A percentile compares a stretch with the other conserved stretches of the same genome.
These are phyloP conservation scores for Ichneumon xanthorius DNA, from an alignment of 2,888 invertebrate species.

Conservation along the genomic window DNA sequence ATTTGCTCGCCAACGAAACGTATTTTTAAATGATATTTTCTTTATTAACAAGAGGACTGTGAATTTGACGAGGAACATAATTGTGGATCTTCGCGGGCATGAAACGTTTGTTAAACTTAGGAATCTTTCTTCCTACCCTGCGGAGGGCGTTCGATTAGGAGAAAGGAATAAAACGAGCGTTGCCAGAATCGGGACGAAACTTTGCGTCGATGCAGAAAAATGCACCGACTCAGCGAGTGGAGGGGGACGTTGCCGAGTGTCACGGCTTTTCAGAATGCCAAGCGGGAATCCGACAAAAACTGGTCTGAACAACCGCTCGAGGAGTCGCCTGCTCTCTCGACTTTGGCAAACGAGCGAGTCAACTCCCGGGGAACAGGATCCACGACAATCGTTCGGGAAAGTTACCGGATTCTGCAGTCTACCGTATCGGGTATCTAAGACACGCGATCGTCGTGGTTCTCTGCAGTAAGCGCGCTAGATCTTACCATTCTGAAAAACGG, in stretches of 20 bases:
- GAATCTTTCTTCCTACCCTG: too few species aligned
- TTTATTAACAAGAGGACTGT: too few species aligned
- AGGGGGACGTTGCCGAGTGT: constrained; percentile 23
- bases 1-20: not conserved
- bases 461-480: constrained; percentile 10
- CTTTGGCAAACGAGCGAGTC: constrained; percentile 36
- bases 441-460: constrained; percentile 32
- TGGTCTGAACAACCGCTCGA: constrained; percentile 34
- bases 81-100: too few species aligned
- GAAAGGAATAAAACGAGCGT: not conserved
- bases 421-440: constrained; percentile 43
- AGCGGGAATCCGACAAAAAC: constrained; percentile 30
- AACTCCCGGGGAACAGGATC: constrained; percentile 26
- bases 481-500: constrained; percentile 1
- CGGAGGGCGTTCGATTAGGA: not conserved
- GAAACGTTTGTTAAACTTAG: too few species aligned
- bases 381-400: constrained; percentile 58
- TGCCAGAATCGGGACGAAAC: constrained; percentile 10
- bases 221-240: constrained; percentile 11
- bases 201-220: not conserved
- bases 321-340: constrained; percentile 17
- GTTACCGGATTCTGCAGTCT: constrained; percentile 39
- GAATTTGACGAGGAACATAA: too few species aligned
- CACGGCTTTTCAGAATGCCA: constrained; percentile 39
- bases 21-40: not conserved